phyloP scores from a whole-genome alignment of 2,113 vertebrate genomes.

The Melanotaenia duboulayi region DNA sequence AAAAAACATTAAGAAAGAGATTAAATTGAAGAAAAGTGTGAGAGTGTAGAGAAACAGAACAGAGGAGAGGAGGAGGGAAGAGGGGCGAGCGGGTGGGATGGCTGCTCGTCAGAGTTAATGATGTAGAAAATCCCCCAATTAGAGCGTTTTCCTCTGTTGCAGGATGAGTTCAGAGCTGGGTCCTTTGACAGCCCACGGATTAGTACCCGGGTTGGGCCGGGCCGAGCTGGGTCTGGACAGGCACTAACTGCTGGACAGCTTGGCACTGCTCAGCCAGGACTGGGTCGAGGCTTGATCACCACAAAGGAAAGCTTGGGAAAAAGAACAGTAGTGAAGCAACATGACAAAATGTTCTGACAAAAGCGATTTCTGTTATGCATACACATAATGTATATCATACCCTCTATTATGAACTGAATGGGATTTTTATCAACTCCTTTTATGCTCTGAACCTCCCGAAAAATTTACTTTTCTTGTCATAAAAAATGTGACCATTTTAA shows the following conservation, averaged over 20 bases:
- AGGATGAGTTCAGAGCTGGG: conserved; percentile 83
- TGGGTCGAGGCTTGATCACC: conserved; percentile 54
- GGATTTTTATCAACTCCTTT: not conserved
- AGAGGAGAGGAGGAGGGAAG: conserved; percentile 42
- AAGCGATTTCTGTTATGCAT: conserved; percentile 10
- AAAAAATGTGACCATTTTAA: not conserved
- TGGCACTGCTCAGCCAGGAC: conserved; percentile 70
- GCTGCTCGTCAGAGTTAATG: conserved; percentile 83
- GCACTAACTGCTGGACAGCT: conserved; percentile 74
- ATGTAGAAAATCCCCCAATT: conserved; percentile 89
- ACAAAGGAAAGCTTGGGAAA: conserved; percentile 79
- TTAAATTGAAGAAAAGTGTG: conserved; percentile 58
- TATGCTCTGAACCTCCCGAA: not conserved
- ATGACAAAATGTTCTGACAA: conserved; percentile 33
- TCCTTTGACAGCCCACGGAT: conserved; percentile 83
- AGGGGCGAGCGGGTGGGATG: conserved; percentile 40
- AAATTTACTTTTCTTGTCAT: not conserved
- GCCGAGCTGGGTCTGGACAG: conserved; percentile 62
- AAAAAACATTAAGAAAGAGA: conserved; percentile 47
- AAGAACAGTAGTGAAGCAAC: conserved; percentile 54
- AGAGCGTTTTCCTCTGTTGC: conserved; percentile 83
- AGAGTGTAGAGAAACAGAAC: conserved; percentile 28
- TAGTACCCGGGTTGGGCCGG: conserved; percentile 64
- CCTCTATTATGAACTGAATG: not conserved
- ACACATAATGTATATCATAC: not conserved